Percentiles rank a stretch among this genome's conserved stretches.
Conservation (phyloP, 2,113 vertebrate genomes). For the Camelus bactrianus region DNA sequence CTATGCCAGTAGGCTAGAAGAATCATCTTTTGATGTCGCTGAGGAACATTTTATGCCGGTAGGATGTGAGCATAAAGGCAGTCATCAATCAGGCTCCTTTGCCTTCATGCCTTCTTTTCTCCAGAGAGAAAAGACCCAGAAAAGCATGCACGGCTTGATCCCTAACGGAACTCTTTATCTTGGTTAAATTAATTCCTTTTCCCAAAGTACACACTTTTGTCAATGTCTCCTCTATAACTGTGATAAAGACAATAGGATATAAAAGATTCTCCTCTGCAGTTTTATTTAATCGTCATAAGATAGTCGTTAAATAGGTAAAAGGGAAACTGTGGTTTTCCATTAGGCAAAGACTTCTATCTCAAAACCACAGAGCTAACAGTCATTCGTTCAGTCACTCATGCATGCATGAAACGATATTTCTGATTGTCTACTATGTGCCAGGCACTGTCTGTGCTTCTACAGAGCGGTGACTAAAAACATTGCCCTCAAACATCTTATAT, state of each 20-base stretch:
- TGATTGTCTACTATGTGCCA: neutral
- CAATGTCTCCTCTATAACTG: neutral
- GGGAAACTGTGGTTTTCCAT: neutral
- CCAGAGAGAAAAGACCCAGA: slow-evolving; percentile 34
- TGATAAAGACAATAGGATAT: neutral
- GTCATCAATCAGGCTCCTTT: slow-evolving; percentile 2
- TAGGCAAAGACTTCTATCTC: neutral
- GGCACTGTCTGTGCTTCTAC: neutral
- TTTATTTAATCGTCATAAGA: slow-evolving; percentile 45
- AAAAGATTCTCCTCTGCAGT: neutral
- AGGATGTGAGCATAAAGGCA: neutral
- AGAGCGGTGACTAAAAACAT: neutral
- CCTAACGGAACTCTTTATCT: neutral
- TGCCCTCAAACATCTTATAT: neutral
- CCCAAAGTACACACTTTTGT: slow-evolving; percentile 17
- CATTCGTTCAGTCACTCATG: neutral
- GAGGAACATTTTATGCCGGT: slow-evolving; percentile 38
- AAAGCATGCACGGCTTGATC: neutral
- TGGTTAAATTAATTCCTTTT: slow-evolving; percentile 41
- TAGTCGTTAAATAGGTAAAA: neutral
- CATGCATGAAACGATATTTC: neutral
- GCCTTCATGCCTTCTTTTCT: neutral
- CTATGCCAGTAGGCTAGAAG: slow-evolving; percentile 54
- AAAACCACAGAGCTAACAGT: neutral
- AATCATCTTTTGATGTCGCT: slow-evolving; percentile 66